phyloP scores from a whole-genome alignment of 1,140 invertebrate genomes.

The Radopholus similis region DNA sequence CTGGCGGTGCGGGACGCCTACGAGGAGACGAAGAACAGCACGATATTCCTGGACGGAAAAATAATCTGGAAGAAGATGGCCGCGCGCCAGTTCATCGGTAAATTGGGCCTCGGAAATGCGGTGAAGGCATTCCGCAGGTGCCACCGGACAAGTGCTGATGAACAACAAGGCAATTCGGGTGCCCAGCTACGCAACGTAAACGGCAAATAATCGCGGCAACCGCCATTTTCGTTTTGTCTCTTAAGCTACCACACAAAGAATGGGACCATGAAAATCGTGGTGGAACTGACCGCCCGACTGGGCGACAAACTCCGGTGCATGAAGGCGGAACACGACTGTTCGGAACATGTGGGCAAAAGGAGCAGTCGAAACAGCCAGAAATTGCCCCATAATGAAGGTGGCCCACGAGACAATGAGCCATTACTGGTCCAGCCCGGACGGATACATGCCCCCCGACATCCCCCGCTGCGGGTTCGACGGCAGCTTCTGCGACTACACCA shows the following conservation, averaged over 20 bases:
- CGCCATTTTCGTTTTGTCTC: too few relatives aligned
- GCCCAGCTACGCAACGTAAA: conserved; percentile 59
- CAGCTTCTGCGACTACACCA: conserved; percentile 54
- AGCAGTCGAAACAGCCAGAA: neutral
- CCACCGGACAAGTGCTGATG: conserved; percentile 57
- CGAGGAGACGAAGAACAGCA: conserved; percentile 50
- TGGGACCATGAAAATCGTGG: conserved; percentile 55
- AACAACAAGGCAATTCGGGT: conserved; percentile 59
- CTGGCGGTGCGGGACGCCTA: conserved; percentile 56
- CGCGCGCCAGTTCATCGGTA: conserved; percentile 54
- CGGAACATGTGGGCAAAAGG: conserved; percentile 46
- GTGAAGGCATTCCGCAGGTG: conserved; percentile 22
- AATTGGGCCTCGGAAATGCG: neutral
- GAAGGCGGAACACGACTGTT: conserved; percentile 47
- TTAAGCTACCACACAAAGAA: conserved; percentile 54
- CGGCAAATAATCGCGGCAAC: conserved; percentile 48
- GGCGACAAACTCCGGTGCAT: conserved; percentile 45
- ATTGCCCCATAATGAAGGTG: conserved; percentile 22
- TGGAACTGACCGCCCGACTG: conserved; percentile 53
- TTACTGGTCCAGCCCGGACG: conserved; percentile 48
- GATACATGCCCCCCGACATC: conserved; percentile 34
- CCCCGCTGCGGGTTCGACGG: conserved; percentile 58
- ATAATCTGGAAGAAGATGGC: conserved; percentile 59
- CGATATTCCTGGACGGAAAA: conserved; percentile 48
- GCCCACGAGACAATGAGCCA: conserved; percentile 52